Conservation (phyloP, 2,888 invertebrate genomes). For the Lysandra bellargus region DNA sequence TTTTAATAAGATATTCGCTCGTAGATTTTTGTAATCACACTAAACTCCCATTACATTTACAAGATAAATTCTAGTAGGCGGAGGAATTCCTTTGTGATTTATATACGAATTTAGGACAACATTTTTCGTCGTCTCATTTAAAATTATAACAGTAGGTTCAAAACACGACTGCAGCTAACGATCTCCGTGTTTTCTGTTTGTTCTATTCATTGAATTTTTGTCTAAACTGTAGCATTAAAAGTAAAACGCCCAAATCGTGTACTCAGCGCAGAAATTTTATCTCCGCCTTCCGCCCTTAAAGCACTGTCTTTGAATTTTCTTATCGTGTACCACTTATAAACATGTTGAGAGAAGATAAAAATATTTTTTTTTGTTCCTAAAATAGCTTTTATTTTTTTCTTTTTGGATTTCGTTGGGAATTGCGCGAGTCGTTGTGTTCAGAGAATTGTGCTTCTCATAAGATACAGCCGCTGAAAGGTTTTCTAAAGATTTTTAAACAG, state of each 20-base stretch:
- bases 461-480: background rate
- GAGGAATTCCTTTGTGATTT: conserved; percentile 43
- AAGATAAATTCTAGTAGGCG: conserved; percentile 10
- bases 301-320: conserved; percentile 24
- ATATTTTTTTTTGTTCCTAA: conserved; percentile 15
- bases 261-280: conserved; percentile 1
- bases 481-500: background rate
- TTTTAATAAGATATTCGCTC: background rate
- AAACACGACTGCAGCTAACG: conserved; percentile 77
- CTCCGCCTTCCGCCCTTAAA: conserved; percentile 8
- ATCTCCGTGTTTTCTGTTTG: conserved; percentile 60
- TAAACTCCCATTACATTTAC: conserved; percentile 13
- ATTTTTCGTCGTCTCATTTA: conserved; percentile 44
- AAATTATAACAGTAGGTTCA: conserved; percentile 53
- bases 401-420: conserved; percentile 5
- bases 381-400: conserved; percentile 14
- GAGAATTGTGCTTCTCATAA: background rate
- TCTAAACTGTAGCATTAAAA: conserved; percentile 31
- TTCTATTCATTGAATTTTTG: conserved; percentile 35
- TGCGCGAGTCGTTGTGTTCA: background rate
- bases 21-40: conserved; percentile 16
- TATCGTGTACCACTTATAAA: conserved; percentile 27
- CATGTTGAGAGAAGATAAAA: conserved; percentile 14
- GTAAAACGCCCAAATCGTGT: conserved; percentile 26
- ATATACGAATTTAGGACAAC: conserved; percentile 51